Percentiles rank a stretch among this genome's conserved stretches.
These are phyloP conservation scores for Camponotus pennsylvanicus DNA, from an alignment of 1,140 invertebrate genomes.

Conservation along the genomic window DNA sequence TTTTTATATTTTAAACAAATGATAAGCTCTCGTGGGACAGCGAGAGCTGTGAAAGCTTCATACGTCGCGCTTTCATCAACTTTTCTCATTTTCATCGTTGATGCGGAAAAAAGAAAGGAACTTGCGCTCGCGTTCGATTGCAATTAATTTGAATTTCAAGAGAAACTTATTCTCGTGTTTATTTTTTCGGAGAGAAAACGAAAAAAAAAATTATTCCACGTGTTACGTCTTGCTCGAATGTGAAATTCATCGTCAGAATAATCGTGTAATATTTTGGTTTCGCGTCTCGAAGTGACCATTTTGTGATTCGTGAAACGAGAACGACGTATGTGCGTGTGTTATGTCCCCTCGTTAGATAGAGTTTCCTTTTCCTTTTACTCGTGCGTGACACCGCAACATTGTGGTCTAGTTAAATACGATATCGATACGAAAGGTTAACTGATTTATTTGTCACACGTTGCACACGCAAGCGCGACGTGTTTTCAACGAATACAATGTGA, in stretches of 20 bases:
- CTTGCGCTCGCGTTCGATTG: neutral
- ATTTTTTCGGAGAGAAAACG: neutral
- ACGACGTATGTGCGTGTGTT: no score
- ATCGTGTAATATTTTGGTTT: no score
- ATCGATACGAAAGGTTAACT: constrained; percentile 17
- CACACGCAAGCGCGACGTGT: neutral
- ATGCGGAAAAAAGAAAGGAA: neutral
- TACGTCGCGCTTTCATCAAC: neutral
- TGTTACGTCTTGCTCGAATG: neutral
- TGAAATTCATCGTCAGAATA: neutral
- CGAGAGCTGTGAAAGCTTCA: neutral
- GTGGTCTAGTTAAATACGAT: constrained; percentile 12
- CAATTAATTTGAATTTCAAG: neutral
- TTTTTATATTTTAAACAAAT: neutral
- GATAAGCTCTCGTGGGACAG: neutral
- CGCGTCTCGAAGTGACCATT: neutral
- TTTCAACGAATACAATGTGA: neutral
- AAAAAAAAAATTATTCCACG: neutral
- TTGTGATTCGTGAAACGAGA: neutral
- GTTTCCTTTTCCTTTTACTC: neutral
- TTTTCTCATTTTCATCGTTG: neutral
- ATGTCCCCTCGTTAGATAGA: neutral
- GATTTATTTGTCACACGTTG: constrained; percentile 28
- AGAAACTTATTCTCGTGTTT: neutral
- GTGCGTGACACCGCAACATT: neutral